phyloP scores from a whole-genome alignment of 1,140 invertebrate genomes.

The Aphis craccivora region DNA sequence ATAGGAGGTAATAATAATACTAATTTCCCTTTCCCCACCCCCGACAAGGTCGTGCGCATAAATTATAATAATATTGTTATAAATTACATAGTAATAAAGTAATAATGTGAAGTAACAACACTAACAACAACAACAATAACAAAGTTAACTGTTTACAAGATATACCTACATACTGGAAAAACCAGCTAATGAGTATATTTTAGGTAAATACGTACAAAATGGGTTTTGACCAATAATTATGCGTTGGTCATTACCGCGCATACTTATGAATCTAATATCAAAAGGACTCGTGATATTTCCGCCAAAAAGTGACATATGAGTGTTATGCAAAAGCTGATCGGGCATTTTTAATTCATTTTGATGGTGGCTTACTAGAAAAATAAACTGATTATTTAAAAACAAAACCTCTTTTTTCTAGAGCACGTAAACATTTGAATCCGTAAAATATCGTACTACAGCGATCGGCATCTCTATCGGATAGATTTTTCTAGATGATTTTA shows the following conservation, averaged over 20 bases:
- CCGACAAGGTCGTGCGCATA: not conserved
- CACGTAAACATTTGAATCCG: no score
- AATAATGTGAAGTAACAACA: no score
- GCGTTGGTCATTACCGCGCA: not conserved
- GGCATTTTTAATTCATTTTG: no score
- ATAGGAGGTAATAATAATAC: not conserved
- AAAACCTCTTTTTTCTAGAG: no score
- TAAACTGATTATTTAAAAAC: no score
- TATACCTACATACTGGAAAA: not conserved
- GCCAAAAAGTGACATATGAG: no score
- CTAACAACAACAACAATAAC: not conserved
- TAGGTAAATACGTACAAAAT: not conserved
- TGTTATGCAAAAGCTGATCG: not conserved
- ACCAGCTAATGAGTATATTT: not conserved
- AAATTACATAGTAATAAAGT: no score
- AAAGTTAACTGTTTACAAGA: not conserved
- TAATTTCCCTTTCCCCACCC: not conserved
- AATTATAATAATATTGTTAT: not conserved
- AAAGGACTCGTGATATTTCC: not conserved
- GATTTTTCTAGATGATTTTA: not conserved
- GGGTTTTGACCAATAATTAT: no score
- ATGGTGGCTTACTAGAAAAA: no score
- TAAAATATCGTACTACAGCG: no score
- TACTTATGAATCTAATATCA: not conserved
- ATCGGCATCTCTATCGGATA: not conserved